phyloP scores from a whole-genome alignment of 64 coral and sea anemone genomes.

The Astreopora myriophthalma region DNA sequence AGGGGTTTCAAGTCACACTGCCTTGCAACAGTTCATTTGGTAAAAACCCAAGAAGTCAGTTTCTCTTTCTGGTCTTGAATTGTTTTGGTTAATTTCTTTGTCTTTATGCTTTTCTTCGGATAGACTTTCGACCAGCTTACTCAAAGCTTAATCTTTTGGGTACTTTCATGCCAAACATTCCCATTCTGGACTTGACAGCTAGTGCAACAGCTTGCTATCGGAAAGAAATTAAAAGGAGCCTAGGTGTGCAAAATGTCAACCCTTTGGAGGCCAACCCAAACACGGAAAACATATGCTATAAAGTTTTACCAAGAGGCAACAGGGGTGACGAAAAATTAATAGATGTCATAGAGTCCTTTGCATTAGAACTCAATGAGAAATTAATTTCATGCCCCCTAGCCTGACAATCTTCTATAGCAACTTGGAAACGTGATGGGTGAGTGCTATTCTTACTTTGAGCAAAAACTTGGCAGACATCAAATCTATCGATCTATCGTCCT shows the following conservation, averaged over 20 bases:
- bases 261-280: constrained; percentile 43
- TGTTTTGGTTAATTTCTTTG: not conserved
- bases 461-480: not conserved
- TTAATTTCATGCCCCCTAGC: not conserved
- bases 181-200: constrained; percentile 46
- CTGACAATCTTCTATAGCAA: constrained; percentile 39
- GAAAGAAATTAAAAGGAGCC: not conserved
- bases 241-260: constrained; percentile 14
- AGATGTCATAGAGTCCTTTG: constrained; percentile 16
- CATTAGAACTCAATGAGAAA: constrained; percentile 35
- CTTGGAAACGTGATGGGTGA: constrained; percentile 35
- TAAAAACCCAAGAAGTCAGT: too few relatives aligned
- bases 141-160: constrained; percentile 32
- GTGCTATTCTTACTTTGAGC: constrained; percentile 44
- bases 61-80: too few relatives aligned
- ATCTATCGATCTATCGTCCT: constrained; percentile 18
- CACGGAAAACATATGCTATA: constrained; percentile 25
- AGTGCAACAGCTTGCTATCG: constrained; percentile 7
- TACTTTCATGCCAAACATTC: constrained; percentile 6
- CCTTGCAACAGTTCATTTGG: too few relatives aligned
- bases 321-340: constrained; percentile 28
- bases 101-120: not conserved
- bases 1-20: too few relatives aligned
- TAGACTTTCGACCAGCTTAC: constrained; percentile 48
- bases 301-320: constrained; percentile 34